phyloP scores from a whole-genome alignment of 2,797 vertebrate genomes.

The Crocidura indochinensis region DNA sequence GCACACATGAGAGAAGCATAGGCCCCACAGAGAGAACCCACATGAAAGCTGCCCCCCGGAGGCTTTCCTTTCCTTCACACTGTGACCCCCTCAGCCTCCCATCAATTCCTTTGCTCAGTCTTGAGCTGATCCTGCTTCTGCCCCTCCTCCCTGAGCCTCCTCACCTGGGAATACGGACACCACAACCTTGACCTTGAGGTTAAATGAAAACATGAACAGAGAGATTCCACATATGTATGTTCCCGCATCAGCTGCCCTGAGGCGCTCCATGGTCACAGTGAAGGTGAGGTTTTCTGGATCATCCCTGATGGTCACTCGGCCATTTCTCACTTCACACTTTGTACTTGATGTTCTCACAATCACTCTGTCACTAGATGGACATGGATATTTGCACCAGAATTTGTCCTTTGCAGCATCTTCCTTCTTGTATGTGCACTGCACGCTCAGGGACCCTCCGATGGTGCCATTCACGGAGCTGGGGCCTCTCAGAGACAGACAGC shows the following conservation, averaged over 20 bases:
- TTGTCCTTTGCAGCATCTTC: fast-evolving
- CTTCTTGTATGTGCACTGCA: constrained; percentile 28
- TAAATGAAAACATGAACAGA: fast-evolving
- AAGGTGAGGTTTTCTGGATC: constrained; percentile 41
- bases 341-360: background rate
- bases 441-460: background rate
- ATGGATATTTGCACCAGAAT: constrained; percentile 12
- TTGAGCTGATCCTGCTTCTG: too few species aligned
- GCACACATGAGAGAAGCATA: too few species aligned
- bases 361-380: fast-evolving
- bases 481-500: background rate
- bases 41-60: too few species aligned
- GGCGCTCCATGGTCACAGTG: constrained; percentile 55
- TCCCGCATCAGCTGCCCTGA: background rate
- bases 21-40: too few species aligned
- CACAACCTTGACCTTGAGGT: fast-evolving
- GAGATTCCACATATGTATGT: background rate
- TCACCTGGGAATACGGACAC: constrained; percentile 50
- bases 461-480: fast-evolving
- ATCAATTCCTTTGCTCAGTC: too few species aligned
- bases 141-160: too few species aligned
- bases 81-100: too few species aligned
- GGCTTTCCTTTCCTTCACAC: too few species aligned
- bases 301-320: constrained; percentile 66
- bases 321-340: fast-evolving